Evolutionary conservation across 2,888 invertebrate genomes (phyloP).

Genomic region (Trachelus iudaicus): DNA sequence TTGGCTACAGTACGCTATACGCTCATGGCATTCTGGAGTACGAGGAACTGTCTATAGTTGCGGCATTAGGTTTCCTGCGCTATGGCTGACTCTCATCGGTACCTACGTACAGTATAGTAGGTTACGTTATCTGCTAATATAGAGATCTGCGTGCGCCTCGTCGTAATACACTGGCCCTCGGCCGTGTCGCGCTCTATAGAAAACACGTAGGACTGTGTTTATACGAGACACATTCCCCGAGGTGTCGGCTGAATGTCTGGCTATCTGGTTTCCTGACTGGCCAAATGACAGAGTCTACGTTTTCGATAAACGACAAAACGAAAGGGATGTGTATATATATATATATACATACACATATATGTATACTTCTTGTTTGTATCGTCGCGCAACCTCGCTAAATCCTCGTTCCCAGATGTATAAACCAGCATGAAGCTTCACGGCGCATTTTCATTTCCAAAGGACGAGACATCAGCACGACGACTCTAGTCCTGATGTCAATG

Average conservation of each 20-base stretch:
- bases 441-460: background rate
- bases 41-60: background rate
- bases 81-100: background rate
- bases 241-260: background rate
- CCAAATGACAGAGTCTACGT: background rate
- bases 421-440: background rate
- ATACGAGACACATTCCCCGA: background rate
- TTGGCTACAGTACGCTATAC: background rate
- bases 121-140: background rate
- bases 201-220: background rate
- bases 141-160: background rate
- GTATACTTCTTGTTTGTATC: background rate
- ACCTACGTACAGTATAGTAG: background rate
- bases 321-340: background rate
- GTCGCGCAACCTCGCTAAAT: background rate
- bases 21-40: background rate
- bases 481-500: background rate
- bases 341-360: background rate
- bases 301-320: background rate
- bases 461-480: background rate
- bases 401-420: background rate
- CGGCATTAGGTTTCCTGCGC: background rate
- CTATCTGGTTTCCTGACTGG: background rate
- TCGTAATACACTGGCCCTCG: background rate
- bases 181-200: background rate